A percentile compares a stretch with the other conserved stretches of the same genome.
phyloP scores from a whole-genome alignment of 92 coral and sea anemone species.

The Virgularia gustaviana region DNA sequence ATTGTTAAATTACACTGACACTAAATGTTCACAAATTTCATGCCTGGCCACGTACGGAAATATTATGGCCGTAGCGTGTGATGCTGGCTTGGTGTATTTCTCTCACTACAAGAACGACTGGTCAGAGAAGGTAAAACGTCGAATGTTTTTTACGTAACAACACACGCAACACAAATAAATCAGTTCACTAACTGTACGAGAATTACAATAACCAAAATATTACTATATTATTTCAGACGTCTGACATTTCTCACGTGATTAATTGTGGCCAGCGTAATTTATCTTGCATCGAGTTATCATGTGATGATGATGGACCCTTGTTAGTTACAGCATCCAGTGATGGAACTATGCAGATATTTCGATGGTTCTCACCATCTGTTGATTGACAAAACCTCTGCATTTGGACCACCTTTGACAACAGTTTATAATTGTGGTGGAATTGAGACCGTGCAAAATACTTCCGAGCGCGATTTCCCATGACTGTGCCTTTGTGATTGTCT shows the following conservation, averaged over 20 bases:
- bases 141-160: background rate
- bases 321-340: slow-evolving; percentile 65
- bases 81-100: slow-evolving; percentile 64
- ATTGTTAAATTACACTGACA: background rate
- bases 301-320: slow-evolving; percentile 81
- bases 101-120: slow-evolving; percentile 63
- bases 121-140: slow-evolving; percentile 66
- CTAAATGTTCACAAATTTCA: slow-evolving; percentile 14
- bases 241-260: slow-evolving; percentile 56
- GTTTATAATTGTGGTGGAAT: too few species aligned
- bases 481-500: too few species aligned
- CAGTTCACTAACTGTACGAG: background rate
- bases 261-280: slow-evolving; percentile 41
- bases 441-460: too few species aligned
- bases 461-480: too few species aligned
- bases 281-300: slow-evolving; percentile 14
- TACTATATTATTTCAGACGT: slow-evolving; percentile 50
- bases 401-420: too few species aligned
- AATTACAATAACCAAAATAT: background rate
- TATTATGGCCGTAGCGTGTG: slow-evolving; percentile 80
- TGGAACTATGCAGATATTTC: slow-evolving; percentile 61
- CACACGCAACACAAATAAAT: background rate
- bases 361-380: slow-evolving; percentile 72
- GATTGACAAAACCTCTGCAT: background rate
- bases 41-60: slow-evolving; percentile 69